Percentiles rank a stretch among this genome's conserved stretches.
Conservation (phyloP, 2,888 invertebrate species). For the Micropterix aruncella region DNA sequence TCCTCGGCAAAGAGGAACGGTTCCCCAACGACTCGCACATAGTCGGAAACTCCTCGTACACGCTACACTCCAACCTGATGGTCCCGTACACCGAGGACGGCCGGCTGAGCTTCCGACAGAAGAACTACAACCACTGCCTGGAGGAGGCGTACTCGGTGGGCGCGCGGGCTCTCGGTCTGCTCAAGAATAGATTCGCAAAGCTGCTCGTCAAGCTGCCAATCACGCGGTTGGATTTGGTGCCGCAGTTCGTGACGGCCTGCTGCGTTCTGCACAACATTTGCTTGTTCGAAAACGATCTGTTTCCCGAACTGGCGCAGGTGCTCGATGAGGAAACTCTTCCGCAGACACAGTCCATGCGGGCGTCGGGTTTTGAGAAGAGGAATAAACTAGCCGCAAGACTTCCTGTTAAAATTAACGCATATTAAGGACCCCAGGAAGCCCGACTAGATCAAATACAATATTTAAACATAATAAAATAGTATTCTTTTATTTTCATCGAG, state of each 20-base stretch:
- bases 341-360: neutral
- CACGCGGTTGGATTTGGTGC: neutral
- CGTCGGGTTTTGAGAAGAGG: neutral
- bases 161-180: neutral
- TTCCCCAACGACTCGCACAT: neutral
- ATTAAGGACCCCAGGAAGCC: no score
- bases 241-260: neutral
- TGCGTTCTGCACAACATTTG: neutral
- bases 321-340: neutral
- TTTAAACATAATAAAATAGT: no score
- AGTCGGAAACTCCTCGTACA: neutral
- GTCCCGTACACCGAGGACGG: neutral
- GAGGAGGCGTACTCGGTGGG: neutral
- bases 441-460: no score
- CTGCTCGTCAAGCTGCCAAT: neutral
- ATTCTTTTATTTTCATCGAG: no score
- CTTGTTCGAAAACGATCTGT: neutral
- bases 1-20: neutral
- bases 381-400: neutral
- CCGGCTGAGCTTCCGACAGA: neutral
- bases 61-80: neutral
- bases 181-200: neutral
- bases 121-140: neutral
- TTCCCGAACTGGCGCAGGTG: neutral
- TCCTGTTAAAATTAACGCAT: no score